Evolutionary conservation across 2,797 vertebrate genomes (phyloP).

Genomic region (Rhadinocentrus ornatus): DNA sequence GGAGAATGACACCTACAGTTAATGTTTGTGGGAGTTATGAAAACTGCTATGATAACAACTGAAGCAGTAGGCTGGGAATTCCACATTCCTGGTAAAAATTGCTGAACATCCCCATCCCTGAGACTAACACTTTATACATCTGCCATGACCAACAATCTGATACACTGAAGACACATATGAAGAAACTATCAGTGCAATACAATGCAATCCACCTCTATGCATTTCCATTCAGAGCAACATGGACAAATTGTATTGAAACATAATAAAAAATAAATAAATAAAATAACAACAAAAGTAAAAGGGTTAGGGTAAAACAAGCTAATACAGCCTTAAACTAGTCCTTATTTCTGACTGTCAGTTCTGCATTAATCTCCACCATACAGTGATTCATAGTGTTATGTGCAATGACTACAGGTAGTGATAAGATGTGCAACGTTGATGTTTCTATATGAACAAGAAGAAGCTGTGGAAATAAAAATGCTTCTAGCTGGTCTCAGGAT

Average conservation of each 20-base stretch:
- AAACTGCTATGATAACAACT: not conserved
- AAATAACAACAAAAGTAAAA: too few relatives aligned
- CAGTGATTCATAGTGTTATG: not conserved
- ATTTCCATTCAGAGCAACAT: not conserved
- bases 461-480: too few relatives aligned
- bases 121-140: not conserved
- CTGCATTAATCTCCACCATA: not conserved
- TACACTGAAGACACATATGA: not conserved
- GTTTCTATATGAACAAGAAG: not conserved
- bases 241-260: too few relatives aligned
- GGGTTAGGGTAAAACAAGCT: not conserved
- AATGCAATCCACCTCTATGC: not conserved
- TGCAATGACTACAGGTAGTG: not conserved
- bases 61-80: not conserved
- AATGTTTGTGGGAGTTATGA: not conserved
- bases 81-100: not conserved
- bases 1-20: not conserved
- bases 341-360: not conserved
- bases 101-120: not conserved
- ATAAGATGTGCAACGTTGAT: not conserved
- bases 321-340: too few relatives aligned
- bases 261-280: too few relatives aligned
- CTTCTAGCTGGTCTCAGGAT: too few relatives aligned
- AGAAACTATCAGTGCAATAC: not conserved
- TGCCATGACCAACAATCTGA: not conserved